Evolutionary conservation across 1,140 invertebrate genomes (phyloP), one percentile per base, ranked within the genome.

Genomic region (Lysiphlebus fabarum): DNA sequence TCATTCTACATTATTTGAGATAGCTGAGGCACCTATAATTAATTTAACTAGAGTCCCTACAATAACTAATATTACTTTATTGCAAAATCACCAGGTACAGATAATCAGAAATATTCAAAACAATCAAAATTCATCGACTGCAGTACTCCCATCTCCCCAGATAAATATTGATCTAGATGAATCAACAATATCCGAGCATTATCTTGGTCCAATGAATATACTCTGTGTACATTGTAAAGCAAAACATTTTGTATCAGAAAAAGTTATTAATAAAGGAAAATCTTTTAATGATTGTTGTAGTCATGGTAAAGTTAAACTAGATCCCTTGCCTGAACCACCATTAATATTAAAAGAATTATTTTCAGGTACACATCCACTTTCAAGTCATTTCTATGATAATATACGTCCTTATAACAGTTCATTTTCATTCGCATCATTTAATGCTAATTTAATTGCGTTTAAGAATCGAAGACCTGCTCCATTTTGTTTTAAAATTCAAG

Each of bases 381-480:
- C 53, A 14, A 60, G 48, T 49, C 10, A 26, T n/a, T 60, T 60
- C 48, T 54, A 36, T n/a, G 34, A 55, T 10, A 43, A 36, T 49
- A 83, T 34, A 34, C 79, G 81, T 0, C 82, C 82, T 70, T 69
- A 63, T 58, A 71, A 45, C 34, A 44, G 1, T 12, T 17, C 38
- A 59, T 41, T 57, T 53, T 50, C 48, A 57, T 33, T 57, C 10
- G 45, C 60, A 10, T 61, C 53, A 50, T 61, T 61, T 17, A 61
- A 61, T 44, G 53, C 53, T 5, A 56, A 61, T 56, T 56, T 61
- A 43, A 50, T 61, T 5, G 49, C 50, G 33, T 61, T 61, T 43
- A 7, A 34, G 10, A 45, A 44, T 43, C 49, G 43, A 34, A 42
- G 53, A 34, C 53, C 53, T 6, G 59, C 53, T 11, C 58, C 53